Percentiles rank a stretch among this genome's conserved stretches.
These are phyloP conservation scores for Florisuga fusca DNA, from an alignment of 2,797 vertebrate genomes.

Conservation along the genomic window DNA sequence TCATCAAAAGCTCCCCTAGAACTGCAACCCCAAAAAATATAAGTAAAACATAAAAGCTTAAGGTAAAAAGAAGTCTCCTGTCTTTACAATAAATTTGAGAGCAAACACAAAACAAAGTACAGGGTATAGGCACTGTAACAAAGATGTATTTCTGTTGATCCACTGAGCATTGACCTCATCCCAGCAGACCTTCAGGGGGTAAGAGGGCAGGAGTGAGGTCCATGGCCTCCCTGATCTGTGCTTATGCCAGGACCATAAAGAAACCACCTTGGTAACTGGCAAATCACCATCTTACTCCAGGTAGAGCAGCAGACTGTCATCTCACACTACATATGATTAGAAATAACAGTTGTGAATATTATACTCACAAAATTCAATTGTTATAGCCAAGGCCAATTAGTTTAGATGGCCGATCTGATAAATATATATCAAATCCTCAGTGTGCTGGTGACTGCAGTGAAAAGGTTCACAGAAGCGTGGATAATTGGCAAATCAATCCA, in stretches of 20 bases:
- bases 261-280: background rate
- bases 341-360: background rate
- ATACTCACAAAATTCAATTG: background rate
- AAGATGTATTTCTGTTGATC: background rate
- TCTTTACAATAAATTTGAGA: background rate
- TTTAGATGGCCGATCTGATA: background rate
- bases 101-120: background rate
- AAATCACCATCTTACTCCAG: background rate
- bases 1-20: background rate
- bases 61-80: background rate
- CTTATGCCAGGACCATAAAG: background rate
- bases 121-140: background rate
- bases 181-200: background rate
- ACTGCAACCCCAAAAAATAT: background rate
- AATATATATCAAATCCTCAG: background rate
- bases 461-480: background rate
- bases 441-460: background rate
- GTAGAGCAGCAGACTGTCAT: background rate
- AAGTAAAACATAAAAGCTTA: background rate
- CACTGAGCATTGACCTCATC: background rate
- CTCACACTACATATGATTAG: background rate
- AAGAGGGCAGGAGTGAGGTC: background rate
- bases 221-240: background rate
- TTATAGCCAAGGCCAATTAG: background rate
- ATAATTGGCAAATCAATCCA: background rate